Evolutionary conservation across 1,140 invertebrate species (phyloP), one percentile per base, ranked within the genome.

Genomic region (Listronotus oregonensis): DNA sequence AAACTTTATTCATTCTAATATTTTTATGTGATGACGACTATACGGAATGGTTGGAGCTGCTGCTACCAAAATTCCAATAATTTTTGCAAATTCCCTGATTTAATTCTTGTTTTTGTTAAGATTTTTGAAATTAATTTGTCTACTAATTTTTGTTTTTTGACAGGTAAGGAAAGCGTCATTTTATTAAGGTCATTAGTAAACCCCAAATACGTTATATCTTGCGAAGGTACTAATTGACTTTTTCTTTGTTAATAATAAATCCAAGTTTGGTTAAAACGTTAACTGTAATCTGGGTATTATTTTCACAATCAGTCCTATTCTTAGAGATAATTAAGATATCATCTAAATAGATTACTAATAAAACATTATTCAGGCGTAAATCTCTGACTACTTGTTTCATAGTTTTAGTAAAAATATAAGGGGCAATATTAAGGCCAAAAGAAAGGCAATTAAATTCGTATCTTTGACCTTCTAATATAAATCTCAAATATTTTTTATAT

Each of bases 251-350:
- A 43, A 57, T 57, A 18, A 54, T 37, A 27, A 63, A 71, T 75
- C 10, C 71, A 62, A 32, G 69, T 40, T 32, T 39, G 67, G 61
- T 73, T 71, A 66, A 49, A 66, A 51, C 56, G 43, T 6, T 69
- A 40, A 40, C 49, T 43, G 46, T 67, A 21, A 27, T 65, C 62
- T 31, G 58, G 50, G 42, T 61, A 18, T 54, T 61, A 39, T 49
- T 34, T 31, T 44, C 40, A 68, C 43, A 56, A 34, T 67, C 57
- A 46, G 27, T 39, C 34, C 39, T 60, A 31, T 40, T 60, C 56
- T 17, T 34, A 43, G 11, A 57, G 69, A 46, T 47, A 34, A 57
- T 71, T 65, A 61, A 54, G 74, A 32, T 52, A 64, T 44, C 55
- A 43, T 43, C 42, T 27, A 27, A 27, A 27, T 27, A 27, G 1